A percentile compares a stretch with the other conserved stretches of the same genome.
Evolutionary conservation across 1,140 invertebrate genomes (phyloP).

Genomic region (Pseudomyrmex sp.): DNA sequence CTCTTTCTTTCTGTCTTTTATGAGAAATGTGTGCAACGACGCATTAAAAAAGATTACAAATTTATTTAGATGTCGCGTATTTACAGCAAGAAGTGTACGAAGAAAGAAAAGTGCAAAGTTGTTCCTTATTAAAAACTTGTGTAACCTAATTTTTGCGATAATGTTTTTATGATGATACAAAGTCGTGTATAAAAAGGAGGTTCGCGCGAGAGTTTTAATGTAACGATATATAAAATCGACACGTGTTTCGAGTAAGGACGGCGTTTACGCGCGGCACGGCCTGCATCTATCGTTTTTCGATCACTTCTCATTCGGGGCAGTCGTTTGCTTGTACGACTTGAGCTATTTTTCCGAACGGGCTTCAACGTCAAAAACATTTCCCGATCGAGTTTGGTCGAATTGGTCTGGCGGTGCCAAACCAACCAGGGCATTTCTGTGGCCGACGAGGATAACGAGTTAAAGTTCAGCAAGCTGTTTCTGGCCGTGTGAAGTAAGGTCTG

Average conservation of each 20-base stretch:
- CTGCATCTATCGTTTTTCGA: conserved; percentile 33
- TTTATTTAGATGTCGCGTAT: no score
- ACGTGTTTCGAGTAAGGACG: background rate
- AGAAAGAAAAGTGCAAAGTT: no score
- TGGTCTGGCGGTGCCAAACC: conserved; percentile 66
- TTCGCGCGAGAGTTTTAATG: no score
- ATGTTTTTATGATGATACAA: background rate
- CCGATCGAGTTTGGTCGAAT: conserved; percentile 56
- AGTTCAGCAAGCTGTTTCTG: conserved; percentile 76
- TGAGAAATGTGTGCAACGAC: background rate
- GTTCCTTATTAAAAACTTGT: background rate
- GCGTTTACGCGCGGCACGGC: conserved; percentile 1
- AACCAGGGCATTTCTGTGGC: conserved; percentile 66
- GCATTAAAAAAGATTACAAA: background rate
- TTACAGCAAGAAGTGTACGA: no score
- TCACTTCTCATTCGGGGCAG: conserved; percentile 28
- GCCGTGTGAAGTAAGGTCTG: conserved; percentile 73
- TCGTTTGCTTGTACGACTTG: conserved; percentile 27
- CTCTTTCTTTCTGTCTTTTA: no score
- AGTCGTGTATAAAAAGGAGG: background rate
- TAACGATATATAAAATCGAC: background rate
- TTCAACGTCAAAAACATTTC: conserved; percentile 64
- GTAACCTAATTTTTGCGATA: background rate
- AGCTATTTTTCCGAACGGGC: conserved; percentile 51
- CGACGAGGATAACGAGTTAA: conserved; percentile 74